These are phyloP conservation scores for Callionymus lyra DNA, from an alignment of 2,113 vertebrate species.

Conservation along the genomic window DNA sequence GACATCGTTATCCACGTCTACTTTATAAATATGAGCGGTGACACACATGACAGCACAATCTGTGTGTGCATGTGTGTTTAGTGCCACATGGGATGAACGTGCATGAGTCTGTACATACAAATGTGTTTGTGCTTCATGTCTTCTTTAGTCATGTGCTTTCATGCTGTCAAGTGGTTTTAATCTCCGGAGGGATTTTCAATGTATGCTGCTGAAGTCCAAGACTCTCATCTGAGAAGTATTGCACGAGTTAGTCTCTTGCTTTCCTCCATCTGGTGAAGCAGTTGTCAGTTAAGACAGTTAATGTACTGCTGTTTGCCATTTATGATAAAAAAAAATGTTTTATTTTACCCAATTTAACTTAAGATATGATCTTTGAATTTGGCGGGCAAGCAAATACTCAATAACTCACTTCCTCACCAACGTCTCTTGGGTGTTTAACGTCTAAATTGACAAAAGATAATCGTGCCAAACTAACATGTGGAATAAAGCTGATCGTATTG, in stretches of 20 bases:
- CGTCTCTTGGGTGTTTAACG: too few species aligned
- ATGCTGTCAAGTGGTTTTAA: conserved; percentile 3
- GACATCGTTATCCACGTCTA: conserved; percentile 5
- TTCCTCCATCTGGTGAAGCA: conserved; percentile 12
- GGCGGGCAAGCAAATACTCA: too few species aligned
- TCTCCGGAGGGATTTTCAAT: conserved; percentile 5
- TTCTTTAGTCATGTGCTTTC: conserved; percentile 14
- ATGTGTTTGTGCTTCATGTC: conserved; percentile 25
- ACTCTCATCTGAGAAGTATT: conserved; percentile 30
- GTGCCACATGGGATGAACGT: conserved; percentile 6
- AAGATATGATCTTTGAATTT: too few species aligned
- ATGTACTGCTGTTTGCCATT: too few species aligned
- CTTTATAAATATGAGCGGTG: conserved; percentile 14
- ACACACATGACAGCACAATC: conserved; percentile 22
- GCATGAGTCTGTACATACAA: conserved; percentile 30
- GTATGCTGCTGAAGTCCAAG: conserved; percentile 27
- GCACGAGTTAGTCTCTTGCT: conserved; percentile 16
- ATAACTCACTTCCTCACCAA: too few species aligned
- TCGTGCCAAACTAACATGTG: too few species aligned
- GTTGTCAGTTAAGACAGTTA: too few species aligned
- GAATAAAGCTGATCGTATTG: too few species aligned
- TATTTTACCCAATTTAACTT: too few species aligned
- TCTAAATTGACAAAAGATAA: too few species aligned
- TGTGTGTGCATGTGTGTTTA: conserved; percentile 28
- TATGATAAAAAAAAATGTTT: too few species aligned